A percentile compares a stretch with the other conserved stretches of the same genome.
These are phyloP conservation scores for Odocoileus hemionus DNA, from an alignment of 2,113 vertebrate species.

Conservation along the genomic window DNA sequence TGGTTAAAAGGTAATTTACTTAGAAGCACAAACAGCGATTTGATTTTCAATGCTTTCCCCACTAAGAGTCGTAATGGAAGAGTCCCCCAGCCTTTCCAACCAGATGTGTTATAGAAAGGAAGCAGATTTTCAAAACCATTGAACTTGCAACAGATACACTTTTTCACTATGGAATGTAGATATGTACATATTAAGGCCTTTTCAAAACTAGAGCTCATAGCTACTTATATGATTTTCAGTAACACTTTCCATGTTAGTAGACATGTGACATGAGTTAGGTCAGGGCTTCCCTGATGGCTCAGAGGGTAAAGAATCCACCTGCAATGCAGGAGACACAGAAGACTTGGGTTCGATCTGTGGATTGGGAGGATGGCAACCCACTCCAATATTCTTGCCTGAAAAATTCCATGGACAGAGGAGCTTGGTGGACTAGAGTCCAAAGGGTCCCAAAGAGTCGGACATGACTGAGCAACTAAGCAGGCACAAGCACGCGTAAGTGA, in stretches of 20 bases:
- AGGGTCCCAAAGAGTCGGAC: neutral
- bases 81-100: neutral
- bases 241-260: neutral
- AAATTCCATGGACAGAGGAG: neutral
- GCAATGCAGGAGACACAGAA: neutral
- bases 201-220: neutral
- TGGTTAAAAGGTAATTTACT: neutral
- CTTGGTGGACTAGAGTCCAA: neutral
- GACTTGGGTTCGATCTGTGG: neutral
- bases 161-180: neutral
- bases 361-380: neutral
- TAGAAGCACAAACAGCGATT: neutral
- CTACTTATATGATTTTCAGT: neutral
- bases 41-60: neutral
- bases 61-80: neutral
- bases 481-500: accelerated
- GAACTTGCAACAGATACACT: neutral
- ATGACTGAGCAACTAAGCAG: neutral
- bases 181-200: neutral
- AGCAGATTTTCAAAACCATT: neutral
- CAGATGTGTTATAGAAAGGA: neutral
- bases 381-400: neutral
- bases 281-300: neutral
- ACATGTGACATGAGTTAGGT: neutral
- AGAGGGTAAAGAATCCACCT: neutral